phyloP scores from a whole-genome alignment of 2,888 invertebrate species.

The Drosophila tripunctata region DNA sequence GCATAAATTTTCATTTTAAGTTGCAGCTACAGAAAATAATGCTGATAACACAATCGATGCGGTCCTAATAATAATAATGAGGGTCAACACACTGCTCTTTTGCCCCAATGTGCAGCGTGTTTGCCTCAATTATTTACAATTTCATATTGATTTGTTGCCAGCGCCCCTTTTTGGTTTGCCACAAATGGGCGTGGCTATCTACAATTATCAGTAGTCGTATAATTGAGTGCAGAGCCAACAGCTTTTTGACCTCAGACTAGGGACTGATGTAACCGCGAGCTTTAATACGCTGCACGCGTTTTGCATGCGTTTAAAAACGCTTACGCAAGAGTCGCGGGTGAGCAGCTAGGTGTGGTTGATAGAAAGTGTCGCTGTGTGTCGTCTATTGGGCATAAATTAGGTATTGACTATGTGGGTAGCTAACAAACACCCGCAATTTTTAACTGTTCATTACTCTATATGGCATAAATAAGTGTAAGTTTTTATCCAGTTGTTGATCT shows the following conservation, averaged over 20 bases:
- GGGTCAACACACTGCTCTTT: constrained; percentile 52
- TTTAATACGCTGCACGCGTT: constrained; percentile 63
- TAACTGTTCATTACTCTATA: not conserved
- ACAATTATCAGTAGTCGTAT: constrained; percentile 56
- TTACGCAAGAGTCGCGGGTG: constrained; percentile 54
- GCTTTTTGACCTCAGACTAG: constrained; percentile 55
- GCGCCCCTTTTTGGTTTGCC: constrained; percentile 2
- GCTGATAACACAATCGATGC: constrained; percentile 29
- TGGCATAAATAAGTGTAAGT: not conserved
- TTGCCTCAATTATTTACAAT: constrained; percentile 69
- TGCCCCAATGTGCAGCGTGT: not conserved
- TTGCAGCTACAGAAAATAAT: constrained; percentile 53
- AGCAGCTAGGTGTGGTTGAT: constrained; percentile 50
- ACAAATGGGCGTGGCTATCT: not conserved
- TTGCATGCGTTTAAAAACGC: constrained; percentile 70
- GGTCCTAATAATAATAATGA: constrained; percentile 55
- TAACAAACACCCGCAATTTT: constrained; percentile 13
- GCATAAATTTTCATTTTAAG: constrained; percentile 48
- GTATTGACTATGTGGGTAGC: constrained; percentile 45
- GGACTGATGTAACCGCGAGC: constrained; percentile 35
- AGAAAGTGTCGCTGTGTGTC: constrained; percentile 71
- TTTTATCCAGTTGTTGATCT: not conserved
- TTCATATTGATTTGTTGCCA: constrained; percentile 65
- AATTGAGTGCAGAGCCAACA: constrained; percentile 46
- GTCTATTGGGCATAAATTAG: constrained; percentile 72